Evolutionary conservation across 2,888 invertebrate species (phyloP), one percentile per base, ranked within the genome.

Genomic region (Drepanosiphum platanoidis): DNA sequence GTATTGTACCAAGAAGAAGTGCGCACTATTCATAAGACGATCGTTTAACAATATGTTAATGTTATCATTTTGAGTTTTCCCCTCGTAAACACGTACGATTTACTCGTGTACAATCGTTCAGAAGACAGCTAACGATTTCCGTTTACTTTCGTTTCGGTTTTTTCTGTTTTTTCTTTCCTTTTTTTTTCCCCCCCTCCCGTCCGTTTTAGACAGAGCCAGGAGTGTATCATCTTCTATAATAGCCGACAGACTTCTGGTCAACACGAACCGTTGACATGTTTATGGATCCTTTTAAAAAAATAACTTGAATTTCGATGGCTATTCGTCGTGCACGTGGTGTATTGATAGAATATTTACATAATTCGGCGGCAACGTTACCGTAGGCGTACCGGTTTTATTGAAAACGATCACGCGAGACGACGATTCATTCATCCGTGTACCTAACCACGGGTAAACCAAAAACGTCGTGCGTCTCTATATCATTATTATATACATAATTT

Each of bases 311-410:
- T 84, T 66, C 68, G 66, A 77, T 84, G 36, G 52, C 66, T 66
- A 52, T 68, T 64, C 82, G 18, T 75, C 68, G 75, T 52, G 18
- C 30, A 15, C 68, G 68, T 27, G 22, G 74, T 75, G 52, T 77
- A 84, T 77, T 68, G 84, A 77, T 39, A 32, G 74, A 8, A n/a
- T n/a, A 84, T 84, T 84, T 68, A 84, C 84, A 84, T 84, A 84
- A 84, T 84, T 84, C 84, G 84, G 84, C 84, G 77, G 77, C 84
- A 70, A 30, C 39, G 75, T 84, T 52, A 46, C 75, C 75, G 83
- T 84, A 66, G 83, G 83, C 75, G 80, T 81, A 81, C 80, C 80
- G 80, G 80, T 81, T 81, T 79, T 52, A 64, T 78, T 58, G 5
- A 13, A 81, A 52, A 81, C 70, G 80, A 70, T 81, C 80, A 58